A percentile compares a stretch with the other conserved stretches of the same genome.
phyloP scores from a whole-genome alignment of 2,797 vertebrate species.

The Pangasius krempfi region DNA sequence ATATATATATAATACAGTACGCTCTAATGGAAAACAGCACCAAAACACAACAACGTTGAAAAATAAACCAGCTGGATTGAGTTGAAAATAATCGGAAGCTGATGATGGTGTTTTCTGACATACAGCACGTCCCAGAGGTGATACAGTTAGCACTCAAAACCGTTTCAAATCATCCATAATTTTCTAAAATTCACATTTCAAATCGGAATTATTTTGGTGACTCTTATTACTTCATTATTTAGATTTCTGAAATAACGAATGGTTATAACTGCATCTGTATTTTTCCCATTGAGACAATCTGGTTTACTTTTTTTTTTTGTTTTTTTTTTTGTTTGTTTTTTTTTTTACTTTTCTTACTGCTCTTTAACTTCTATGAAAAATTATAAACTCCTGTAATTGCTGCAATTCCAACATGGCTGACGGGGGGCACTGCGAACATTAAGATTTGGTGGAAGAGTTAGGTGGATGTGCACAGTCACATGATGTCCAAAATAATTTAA shows the following conservation, averaged over 20 bases:
- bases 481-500: neutral
- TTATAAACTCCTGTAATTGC: neutral
- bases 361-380: neutral
- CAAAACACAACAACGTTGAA: neutral
- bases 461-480: neutral
- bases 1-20: neutral
- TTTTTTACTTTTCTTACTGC: neutral
- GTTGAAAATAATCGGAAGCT: neutral
- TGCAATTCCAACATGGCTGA: neutral
- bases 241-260: no score
- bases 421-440: neutral
- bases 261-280: no score
- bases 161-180: neutral
- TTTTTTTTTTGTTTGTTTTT: no score
- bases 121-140: neutral
- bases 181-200: neutral
- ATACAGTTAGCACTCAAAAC: neutral
- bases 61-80: neutral
- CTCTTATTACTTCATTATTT: neutral
- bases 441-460: neutral
- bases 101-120: neutral
- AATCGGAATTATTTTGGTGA: neutral
- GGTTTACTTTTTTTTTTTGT: neutral
- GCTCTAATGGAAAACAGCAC: neutral
- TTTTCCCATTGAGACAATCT: neutral